Conservation (phyloP, 2,888 invertebrate species). For the Cantharis rufa region DNA sequence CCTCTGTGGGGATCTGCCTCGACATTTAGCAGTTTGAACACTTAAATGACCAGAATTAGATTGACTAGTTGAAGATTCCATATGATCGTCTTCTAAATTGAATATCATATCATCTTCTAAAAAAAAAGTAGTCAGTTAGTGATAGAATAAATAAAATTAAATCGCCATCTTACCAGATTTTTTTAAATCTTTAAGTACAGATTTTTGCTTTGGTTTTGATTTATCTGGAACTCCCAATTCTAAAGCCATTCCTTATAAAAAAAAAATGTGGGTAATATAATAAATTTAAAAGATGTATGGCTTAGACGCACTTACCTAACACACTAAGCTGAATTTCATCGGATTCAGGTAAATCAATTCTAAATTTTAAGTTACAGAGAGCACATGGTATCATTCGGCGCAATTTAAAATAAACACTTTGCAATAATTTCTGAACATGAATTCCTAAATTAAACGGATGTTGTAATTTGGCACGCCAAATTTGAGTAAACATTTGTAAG, state of each 20-base stretch:
- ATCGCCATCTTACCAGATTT: conserved; percentile 48
- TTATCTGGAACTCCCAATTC: conserved; percentile 68
- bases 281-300: not conserved
- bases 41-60: conserved; percentile 7
- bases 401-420: conserved; percentile 87
- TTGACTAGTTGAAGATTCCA: conserved; percentile 45
- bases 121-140: not conserved
- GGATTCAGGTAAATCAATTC: conserved; percentile 85
- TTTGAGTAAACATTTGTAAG: conserved; percentile 84
- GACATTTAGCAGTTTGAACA: conserved; percentile 55
- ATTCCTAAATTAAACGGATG: conserved; percentile 55
- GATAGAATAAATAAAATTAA: not conserved
- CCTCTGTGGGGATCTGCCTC: conserved; percentile 62
- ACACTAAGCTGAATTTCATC: conserved; percentile 67
- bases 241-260: conserved; percentile 72
- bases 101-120: conserved; percentile 82
- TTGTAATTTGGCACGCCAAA: conserved; percentile 70
- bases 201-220: conserved; percentile 57
- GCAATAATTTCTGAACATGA: conserved; percentile 64
- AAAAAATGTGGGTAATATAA: not conserved
- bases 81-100: conserved; percentile 77
- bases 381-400: conserved; percentile 87
- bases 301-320: conserved; percentile 55
- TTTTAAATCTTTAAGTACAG: conserved; percentile 29
- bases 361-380: conserved; percentile 78